Conservation (phyloP, 1,140 invertebrate species). For the Drosophila mojavensis region DNA sequence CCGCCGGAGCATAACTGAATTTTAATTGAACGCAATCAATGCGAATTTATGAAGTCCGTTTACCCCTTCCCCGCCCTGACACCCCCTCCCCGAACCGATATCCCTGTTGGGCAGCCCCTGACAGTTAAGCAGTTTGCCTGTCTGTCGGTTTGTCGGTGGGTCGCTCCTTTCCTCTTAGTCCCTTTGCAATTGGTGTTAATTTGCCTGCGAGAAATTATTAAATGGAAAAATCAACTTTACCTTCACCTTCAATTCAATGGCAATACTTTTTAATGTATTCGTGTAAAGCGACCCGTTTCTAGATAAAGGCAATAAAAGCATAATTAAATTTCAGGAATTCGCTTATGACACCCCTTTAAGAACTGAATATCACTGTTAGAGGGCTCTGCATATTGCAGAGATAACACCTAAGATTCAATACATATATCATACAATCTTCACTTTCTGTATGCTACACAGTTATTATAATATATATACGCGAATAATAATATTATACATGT, state of each 20-base stretch:
- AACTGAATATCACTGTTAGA: no score
- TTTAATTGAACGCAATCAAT: conserved; percentile 84
- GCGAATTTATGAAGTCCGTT: conserved; percentile 73
- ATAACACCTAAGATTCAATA: no score
- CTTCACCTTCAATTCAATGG: conserved; percentile 52
- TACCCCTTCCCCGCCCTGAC: background rate
- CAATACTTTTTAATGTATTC: conserved; percentile 6
- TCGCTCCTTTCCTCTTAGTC: conserved; percentile 39
- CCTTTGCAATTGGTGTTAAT: conserved; percentile 67
- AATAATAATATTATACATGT: no score
- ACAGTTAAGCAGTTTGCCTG: conserved; percentile 43
- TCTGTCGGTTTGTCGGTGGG: background rate
- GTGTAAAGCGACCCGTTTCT: conserved; percentile 1
- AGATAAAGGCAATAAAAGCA: conserved; percentile 39
- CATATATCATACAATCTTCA: no score
- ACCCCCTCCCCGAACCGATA: background rate
- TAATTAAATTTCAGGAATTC: conserved; percentile 55
- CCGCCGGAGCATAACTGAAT: conserved; percentile 81
- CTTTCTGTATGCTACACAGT: no score
- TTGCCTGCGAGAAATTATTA: conserved; percentile 77
- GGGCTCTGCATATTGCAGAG: background rate
- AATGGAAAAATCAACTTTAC: conserved; percentile 74
- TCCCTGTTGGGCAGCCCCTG: conserved; percentile 1
- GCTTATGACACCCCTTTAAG: background rate
- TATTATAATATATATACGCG: no score